Evolutionary conservation across 37 sponge, comb jelly and placozoan genomes (phyloP).

Genomic region (Tethya wilhelma): DNA sequence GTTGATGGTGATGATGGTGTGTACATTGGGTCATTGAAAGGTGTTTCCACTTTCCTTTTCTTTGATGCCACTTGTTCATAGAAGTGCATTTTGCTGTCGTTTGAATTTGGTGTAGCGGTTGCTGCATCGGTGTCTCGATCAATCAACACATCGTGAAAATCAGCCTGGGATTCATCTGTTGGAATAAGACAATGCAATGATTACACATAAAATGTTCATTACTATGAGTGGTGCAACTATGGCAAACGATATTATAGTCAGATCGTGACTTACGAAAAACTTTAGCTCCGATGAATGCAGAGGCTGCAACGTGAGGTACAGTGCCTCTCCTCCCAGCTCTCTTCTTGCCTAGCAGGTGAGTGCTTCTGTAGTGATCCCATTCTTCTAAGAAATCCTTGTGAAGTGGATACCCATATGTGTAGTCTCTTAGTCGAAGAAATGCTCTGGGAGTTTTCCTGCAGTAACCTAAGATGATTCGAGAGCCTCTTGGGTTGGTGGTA

Average conservation of each 20-base stretch:
- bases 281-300: background rate
- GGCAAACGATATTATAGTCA: background rate
- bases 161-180: too few relatives aligned
- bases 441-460: slow-evolving; percentile 11
- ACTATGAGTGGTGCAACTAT: too few relatives aligned
- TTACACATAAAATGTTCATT: too few relatives aligned
- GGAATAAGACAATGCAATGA: too few relatives aligned
- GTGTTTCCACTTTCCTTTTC: too few relatives aligned
- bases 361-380: slow-evolving; percentile 21
- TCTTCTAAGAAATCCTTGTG: background rate
- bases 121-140: too few relatives aligned
- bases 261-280: background rate
- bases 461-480: slow-evolving; percentile 12
- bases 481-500: background rate
- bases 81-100: too few relatives aligned
- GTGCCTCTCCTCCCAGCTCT: background rate
- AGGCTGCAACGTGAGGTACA: background rate
- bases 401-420: background rate
- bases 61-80: too few relatives aligned
- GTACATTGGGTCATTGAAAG: too few relatives aligned
- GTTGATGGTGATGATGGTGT: too few relatives aligned
- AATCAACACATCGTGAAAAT: too few relatives aligned
- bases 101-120: too few relatives aligned
- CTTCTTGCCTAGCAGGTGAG: background rate
- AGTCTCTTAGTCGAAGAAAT: background rate